Evolutionary conservation across 2,888 invertebrate species (phyloP), one percentile per base, ranked within the genome.

Genomic region (Bhutanitis thaidina): DNA sequence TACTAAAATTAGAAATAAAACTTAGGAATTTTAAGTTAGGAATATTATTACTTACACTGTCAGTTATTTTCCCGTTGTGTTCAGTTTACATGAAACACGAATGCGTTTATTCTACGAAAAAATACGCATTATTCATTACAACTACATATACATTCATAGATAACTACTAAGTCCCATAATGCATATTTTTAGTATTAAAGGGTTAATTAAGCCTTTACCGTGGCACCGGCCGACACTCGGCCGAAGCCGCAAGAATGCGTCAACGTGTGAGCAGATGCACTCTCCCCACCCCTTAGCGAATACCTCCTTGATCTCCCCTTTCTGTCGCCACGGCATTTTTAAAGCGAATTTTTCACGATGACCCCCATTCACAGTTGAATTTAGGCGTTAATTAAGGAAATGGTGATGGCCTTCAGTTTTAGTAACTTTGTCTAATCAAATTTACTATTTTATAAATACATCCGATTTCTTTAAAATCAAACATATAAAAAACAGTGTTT

Each of bases 191-290:
- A 20, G 13, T 25, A 37, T 32, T 43, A 49, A 43, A 30, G 30
- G 36, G 37, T 38, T 43, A 43, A 49, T 49, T 49, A 49, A 49
- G 30, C 35, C 16, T 38, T 12, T 12, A 46, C 35, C 37, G 70
- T 72, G 62, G 29, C 56, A 65, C 67, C 62, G 54, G 61, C 53
- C 73, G 61, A 43, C 62, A 62, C 69, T 71, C 70, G 67, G 67
- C 60, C 61, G 84, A 85, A 87, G 86, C 86, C 87, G 58, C 81
- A 85, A 82, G 80, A 86, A 85, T 84, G 85, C 82, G 76, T 76
- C 79, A 76, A 75, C 74, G 79, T 79, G 79, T 75, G 75, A 76
- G 77, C 78, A 80, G 79, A 80, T 79, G 72, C 75, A 12, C 57
- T 68, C 66, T 67, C 71, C 67, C 61, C 62, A 61, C 60, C 62